Base-by-base conservation (phyloP, 2,797 vertebrate genomes). In the Brachyrhaphis roseni region DNA sequence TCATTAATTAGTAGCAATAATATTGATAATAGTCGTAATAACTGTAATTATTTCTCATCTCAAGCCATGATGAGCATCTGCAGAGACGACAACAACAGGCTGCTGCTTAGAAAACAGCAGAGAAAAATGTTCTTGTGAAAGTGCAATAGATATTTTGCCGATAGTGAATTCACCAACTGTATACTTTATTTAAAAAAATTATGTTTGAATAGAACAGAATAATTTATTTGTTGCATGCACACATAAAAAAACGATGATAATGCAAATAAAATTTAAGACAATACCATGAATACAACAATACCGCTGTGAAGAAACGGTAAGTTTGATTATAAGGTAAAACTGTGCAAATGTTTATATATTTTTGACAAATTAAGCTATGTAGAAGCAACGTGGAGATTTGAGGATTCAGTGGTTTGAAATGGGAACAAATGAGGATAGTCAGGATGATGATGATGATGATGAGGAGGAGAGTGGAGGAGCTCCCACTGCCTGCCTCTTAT, bases 401-500 rank as follows among this genome's bases (percentile, higher is more conserved):
- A 87, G 82, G 79, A 79, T 85, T 53, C 28, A 55, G 84, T 59
- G 79, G 83, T 82, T 16, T 49, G 77, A 74, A 89, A 84, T 75
- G 74, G 76, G 84, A 92, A 88, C 80, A 88, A 84, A 90, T 90
- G 86, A 87, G 86, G 87, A 88, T 89, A 85, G 86, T 51, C 23
- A n/a, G 41, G 41, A 71, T n/a, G 68, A 16, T 59, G 74, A 43
- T 3, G 10, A 15, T 15, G 45, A 46, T 4, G 12, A 45, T 3
- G 71, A 84, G 82, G 84, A 87, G 80, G 78, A 84, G 83, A 74
- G 71, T 81, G 74, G 86, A 87, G 92, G 93, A 90, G 92, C 79
- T 94, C 96, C 91, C 94, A 94, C 96, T 95, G 94, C 86, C 74
- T 82, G 82, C 72, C 91, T 95, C 82, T 95, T 90, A 98, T 98